phyloP scores from a whole-genome alignment of 2,888 invertebrate species.

The Drosophila subsilvestris region DNA sequence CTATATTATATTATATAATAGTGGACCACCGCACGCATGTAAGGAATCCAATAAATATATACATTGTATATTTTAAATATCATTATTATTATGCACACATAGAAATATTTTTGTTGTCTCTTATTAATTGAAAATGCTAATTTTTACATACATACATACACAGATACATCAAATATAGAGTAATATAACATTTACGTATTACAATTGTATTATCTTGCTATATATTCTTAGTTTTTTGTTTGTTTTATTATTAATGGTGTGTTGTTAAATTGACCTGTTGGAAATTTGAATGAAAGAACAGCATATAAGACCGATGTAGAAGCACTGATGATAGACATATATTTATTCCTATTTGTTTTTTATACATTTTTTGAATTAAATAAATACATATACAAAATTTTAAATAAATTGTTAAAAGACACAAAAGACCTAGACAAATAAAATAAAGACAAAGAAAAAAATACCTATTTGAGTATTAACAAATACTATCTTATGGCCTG shows the following conservation, averaged over 20 bases:
- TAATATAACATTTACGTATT: slow-evolving; percentile 48
- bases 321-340: background rate
- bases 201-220: slow-evolving; percentile 15
- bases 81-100: slow-evolving; percentile 16
- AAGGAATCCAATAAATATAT: slow-evolving; percentile 24
- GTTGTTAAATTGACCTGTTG: slow-evolving; percentile 47
- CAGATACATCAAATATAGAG: slow-evolving; percentile 30
- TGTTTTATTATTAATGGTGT: background rate
- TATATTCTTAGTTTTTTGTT: slow-evolving; percentile 18
- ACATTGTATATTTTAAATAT: slow-evolving; percentile 19
- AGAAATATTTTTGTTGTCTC: slow-evolving; percentile 16
- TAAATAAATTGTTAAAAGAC: background rate
- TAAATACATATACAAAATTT: background rate
- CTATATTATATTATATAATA: background rate
- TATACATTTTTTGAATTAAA: background rate
- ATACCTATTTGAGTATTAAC: background rate
- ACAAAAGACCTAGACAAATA: background rate
- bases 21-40: background rate
- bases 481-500: background rate
- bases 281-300: slow-evolving; percentile 12
- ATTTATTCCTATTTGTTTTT: background rate
- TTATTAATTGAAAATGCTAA: slow-evolving; percentile 11
- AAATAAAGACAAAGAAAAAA: background rate
- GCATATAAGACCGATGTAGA: background rate
- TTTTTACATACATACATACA: slow-evolving; percentile 40